Evolutionary conservation across 2,797 vertebrate species (phyloP), one percentile per base, ranked within the genome.

Genomic region (Gastrophryne carolinensis): DNA sequence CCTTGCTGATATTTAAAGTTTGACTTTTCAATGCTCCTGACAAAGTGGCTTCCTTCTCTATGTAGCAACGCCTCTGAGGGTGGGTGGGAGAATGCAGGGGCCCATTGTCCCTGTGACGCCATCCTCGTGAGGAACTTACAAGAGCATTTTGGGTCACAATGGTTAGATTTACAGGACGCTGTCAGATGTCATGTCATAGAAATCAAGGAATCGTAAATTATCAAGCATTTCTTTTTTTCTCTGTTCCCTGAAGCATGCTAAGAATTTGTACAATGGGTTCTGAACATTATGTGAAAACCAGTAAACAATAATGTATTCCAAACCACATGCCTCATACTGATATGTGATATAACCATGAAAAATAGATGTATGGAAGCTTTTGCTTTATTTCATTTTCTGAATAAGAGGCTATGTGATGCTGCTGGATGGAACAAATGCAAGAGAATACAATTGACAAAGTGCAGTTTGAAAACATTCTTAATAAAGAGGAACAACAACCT

Each of bases 121-220:
- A 68, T 26, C 63, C 61, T 23, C 67, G 61, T 5, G 77, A 81
- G 76, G 71, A 76, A 12, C 8, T 66, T 80, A 49, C 53, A 13
- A 68, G 9, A 54, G 68, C 53, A 68, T 66, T 23, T 53, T 70
- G 83, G 79, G 80, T 75, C 79, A 80, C 52, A 5, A 52, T 78
- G 78, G 70, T 64, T 81, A 81, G 79, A 81, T 83, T 85, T 78
- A 77, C 84, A 60, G 26, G 73, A 73, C 61, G 50, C 72, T 79
- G 75, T 73, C 78, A 64, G 50, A 72, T 47, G 32, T 67, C 54
- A 52, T 2, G 60, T 64, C 32, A 39, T 39, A 61, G 76, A 54
- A 80, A 81, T 57, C 1, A 0, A 73, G 61, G 72, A 70, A 26
- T 79, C 75, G 32, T 49, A 78, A 84, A 83, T 84, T 66, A 52